These are phyloP conservation scores for Lepidocyrtinus sp. DNA, from an alignment of 2,888 invertebrate species.

Conservation along the genomic window DNA sequence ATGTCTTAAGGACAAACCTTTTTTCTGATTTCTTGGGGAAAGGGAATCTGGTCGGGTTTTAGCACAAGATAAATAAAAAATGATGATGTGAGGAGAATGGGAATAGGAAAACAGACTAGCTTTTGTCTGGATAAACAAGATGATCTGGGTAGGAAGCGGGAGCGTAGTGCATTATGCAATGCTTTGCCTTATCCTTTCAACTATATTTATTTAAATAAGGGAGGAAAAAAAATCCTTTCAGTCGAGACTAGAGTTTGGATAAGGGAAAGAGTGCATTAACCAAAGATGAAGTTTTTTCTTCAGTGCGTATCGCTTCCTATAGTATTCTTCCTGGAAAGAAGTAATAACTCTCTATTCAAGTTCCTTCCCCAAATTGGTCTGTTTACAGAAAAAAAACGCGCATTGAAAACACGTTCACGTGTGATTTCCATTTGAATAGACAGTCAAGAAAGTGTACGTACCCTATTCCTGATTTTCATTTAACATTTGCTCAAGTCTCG, in stretches of 20 bases:
- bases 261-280: conserved; percentile 18
- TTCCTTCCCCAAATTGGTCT: neutral
- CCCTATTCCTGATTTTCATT: neutral
- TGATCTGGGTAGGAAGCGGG: neutral
- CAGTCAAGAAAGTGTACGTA: neutral
- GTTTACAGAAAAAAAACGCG: conserved; percentile 5
- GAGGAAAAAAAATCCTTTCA: conserved; percentile 9
- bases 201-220: conserved; percentile 18
- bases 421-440: conserved; percentile 13
- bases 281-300: conserved; percentile 15
- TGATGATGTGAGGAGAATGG: conserved; percentile 18
- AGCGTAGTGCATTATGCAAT: conserved; percentile 8
- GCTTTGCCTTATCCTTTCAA: neutral
- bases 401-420: neutral
- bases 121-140: conserved; percentile 18
- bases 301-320: neutral
- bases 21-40: neutral
- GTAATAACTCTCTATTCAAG: neutral
- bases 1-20: neutral
- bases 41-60: conserved; percentile 14
- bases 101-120: conserved; percentile 18
- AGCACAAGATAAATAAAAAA: conserved; percentile 18
- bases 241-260: no score
- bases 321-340: conserved; percentile 1
- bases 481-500: neutral